Conservation (phyloP, 2,113 vertebrate genomes). For the Crypturellus undulatus region DNA sequence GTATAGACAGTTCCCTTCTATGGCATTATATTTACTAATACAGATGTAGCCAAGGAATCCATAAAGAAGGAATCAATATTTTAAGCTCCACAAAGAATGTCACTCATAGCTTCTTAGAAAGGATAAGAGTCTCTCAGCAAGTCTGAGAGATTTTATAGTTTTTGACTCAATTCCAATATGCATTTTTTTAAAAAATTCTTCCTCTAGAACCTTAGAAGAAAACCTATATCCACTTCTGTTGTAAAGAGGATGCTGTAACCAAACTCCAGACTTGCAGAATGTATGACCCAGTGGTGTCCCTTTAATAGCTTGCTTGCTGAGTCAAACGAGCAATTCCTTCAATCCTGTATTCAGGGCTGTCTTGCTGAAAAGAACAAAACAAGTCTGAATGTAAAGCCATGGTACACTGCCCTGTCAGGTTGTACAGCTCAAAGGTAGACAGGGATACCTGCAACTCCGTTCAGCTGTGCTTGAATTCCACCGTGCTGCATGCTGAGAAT, state of each 20-base stretch:
- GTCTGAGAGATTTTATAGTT: neutral
- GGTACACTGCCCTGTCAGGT: constrained; percentile 11
- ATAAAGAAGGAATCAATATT: neutral
- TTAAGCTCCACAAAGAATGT: neutral
- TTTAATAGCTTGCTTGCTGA: constrained; percentile 13
- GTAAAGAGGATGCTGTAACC: neutral
- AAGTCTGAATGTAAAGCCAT: constrained; percentile 41
- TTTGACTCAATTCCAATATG: neutral
- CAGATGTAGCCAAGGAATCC: neutral
- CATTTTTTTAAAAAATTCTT: constrained; percentile 17
- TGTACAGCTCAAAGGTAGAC: constrained; percentile 44
- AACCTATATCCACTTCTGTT: neutral
- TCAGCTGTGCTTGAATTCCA: constrained; percentile 53
- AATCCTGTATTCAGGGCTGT: constrained; percentile 7
- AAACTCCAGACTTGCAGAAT: neutral
- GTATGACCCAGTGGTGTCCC: neutral
- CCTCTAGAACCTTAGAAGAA: neutral
- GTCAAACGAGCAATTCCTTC: neutral
- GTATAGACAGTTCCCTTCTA: neutral
- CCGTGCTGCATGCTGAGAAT: constrained; percentile 34
- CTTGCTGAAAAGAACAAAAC: constrained; percentile 27
- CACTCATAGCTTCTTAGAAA: neutral
- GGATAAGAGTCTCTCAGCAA: neutral
- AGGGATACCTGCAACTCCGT: constrained; percentile 47
- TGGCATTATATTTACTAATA: neutral